A percentile compares a stretch with the other conserved stretches of the same genome.
These are phyloP conservation scores for Agonopterix subpropinquella DNA, from an alignment of 2,888 invertebrate genomes.

Conservation along the genomic window DNA sequence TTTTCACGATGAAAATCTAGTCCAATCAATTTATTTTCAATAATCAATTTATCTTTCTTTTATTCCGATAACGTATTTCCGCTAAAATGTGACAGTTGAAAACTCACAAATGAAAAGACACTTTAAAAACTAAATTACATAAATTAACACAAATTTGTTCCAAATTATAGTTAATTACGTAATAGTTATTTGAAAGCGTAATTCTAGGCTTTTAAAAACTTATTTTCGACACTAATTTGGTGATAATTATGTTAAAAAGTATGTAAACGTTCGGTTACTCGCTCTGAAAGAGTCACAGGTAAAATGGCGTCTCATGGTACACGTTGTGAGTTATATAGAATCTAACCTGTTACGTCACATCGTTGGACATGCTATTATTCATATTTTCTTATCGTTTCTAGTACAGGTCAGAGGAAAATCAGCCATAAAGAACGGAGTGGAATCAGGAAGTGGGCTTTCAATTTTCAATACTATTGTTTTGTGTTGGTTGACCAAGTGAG, in stretches of 20 bases:
- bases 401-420: constrained; percentile 28
- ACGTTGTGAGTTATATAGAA: constrained; percentile 59
- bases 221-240: constrained; percentile 26
- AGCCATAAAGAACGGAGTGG: constrained; percentile 16
- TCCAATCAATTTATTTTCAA: constrained; percentile 9
- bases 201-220: constrained; percentile 16
- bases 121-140: constrained; percentile 15
- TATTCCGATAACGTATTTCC: constrained; percentile 18
- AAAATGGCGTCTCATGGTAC: constrained; percentile 57
- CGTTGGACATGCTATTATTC: constrained; percentile 26
- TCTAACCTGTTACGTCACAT: constrained; percentile 55
- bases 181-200: constrained; percentile 11
- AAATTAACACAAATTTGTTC: constrained; percentile 4
- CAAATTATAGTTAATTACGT: constrained; percentile 2
- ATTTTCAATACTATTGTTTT: constrained; percentile 1
- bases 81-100: constrained; percentile 29
- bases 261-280: constrained; percentile 26
- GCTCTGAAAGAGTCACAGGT: constrained; percentile 29
- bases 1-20: constrained; percentile 14
- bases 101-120: constrained; percentile 25
- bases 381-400: constrained; percentile 48
- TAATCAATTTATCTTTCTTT: background rate
- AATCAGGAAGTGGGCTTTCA: constrained; percentile 1
- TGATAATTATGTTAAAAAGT: constrained; percentile 35
- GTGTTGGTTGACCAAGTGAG: background rate